phyloP scores from a whole-genome alignment of 2,888 invertebrate genomes.

The Hedychridium roseum region DNA sequence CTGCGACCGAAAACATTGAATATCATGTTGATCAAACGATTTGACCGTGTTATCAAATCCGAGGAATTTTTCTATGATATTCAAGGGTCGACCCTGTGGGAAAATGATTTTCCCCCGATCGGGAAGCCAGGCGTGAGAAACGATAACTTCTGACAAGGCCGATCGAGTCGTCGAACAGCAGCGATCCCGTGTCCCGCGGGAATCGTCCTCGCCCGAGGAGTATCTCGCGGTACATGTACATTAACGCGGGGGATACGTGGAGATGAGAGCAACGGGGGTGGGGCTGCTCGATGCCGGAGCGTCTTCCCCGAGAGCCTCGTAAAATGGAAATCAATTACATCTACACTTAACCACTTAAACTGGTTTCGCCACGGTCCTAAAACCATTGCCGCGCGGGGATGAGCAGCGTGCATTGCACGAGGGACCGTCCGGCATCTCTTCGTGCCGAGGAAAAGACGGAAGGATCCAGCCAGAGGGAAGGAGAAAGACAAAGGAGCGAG shows the following conservation, averaged over 20 bases:
- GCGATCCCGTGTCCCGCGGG: not conserved
- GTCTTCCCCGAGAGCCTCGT: conserved; percentile 53
- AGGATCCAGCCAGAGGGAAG: conserved; percentile 5
- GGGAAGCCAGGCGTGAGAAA: conserved; percentile 45
- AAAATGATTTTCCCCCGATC: too few species aligned
- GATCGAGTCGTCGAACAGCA: too few species aligned
- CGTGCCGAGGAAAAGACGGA: conserved; percentile 3
- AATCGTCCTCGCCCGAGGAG: too few species aligned
- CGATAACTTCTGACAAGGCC: conserved; percentile 27
- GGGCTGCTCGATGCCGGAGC: too few species aligned
- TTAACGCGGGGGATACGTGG: not conserved
- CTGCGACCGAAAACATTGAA: not conserved
- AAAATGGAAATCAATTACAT: conserved; percentile 65
- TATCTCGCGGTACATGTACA: not conserved
- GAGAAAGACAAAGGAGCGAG: conserved; percentile 14
- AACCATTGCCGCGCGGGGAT: conserved; percentile 38
- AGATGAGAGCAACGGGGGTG: conserved; percentile 3
- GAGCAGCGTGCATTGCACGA: conserved; percentile 29
- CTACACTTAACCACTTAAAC: conserved; percentile 64
- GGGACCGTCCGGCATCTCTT: conserved; percentile 11
- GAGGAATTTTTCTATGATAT: too few species aligned
- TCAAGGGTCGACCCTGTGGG: too few species aligned
- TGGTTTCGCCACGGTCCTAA: conserved; percentile 63
- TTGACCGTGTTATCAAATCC: too few species aligned
- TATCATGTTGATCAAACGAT: too few species aligned